Percentiles rank a stretch among this genome's conserved stretches.
These are phyloP conservation scores for Leptodactylus fallax DNA, from an alignment of 2,797 vertebrate species.

Conservation along the genomic window DNA sequence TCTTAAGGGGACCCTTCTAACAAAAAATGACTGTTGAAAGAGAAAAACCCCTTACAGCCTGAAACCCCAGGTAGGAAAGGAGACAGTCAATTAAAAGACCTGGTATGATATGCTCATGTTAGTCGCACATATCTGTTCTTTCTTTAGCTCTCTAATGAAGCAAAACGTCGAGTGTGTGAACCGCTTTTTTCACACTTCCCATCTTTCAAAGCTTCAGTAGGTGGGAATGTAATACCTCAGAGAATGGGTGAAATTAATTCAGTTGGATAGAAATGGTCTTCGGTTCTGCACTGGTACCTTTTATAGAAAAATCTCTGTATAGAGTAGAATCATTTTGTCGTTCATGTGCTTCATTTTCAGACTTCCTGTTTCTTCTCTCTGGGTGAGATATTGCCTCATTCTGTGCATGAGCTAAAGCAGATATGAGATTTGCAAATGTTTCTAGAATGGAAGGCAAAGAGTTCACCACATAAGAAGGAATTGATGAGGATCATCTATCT, in stretches of 20 bases:
- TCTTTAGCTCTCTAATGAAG: conserved; percentile 46
- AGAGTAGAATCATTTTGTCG: conserved; percentile 20
- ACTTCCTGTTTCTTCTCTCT: conserved; percentile 69
- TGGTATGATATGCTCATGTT: conserved; percentile 39
- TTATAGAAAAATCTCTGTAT: conserved; percentile 66
- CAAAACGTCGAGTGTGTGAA: conserved; percentile 35
- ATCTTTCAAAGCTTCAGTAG: conserved; percentile 68
- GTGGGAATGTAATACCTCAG: conserved; percentile 68
- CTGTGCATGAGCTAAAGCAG: conserved; percentile 17
- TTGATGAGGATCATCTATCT: not conserved
- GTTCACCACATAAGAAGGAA: not conserved
- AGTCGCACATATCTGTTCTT: not conserved
- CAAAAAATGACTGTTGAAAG: not conserved
- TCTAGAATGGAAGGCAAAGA: not conserved
- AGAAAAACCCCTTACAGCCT: not conserved
- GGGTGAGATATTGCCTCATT: conserved; percentile 66
- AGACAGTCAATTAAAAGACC: conserved; percentile 11
- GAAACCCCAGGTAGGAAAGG: not conserved
- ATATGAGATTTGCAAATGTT: not conserved
- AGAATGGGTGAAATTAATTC: conserved; percentile 72
- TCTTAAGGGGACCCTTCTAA: not conserved
- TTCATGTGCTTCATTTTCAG: conserved; percentile 68
- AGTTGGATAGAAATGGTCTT: conserved; percentile 64
- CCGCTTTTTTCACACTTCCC: conserved; percentile 54
- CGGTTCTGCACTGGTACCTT: conserved; percentile 74